Percentiles rank a stretch among this genome's conserved stretches.
Evolutionary conservation across 2,797 vertebrate species (phyloP).

Genomic region (Melanogrammus aeglefinus): DNA sequence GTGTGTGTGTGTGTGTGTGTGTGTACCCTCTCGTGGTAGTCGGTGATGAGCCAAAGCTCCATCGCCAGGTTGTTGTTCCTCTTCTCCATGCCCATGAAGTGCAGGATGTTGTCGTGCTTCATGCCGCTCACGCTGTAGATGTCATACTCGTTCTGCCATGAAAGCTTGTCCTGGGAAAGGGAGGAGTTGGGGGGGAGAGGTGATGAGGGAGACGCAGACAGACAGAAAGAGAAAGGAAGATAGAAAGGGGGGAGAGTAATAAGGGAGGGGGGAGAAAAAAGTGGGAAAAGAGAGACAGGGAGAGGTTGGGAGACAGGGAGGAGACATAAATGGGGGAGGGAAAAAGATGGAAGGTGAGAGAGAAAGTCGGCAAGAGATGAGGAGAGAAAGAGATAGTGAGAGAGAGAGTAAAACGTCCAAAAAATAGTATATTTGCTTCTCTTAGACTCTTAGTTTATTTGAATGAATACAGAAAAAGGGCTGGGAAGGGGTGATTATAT

Average conservation of each 20-base stretch:
- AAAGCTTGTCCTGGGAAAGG: slow-evolving; percentile 86
- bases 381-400: background rate
- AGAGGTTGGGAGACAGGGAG: background rate
- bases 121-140: slow-evolving; percentile 92
- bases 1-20: background rate
- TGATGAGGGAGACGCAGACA: background rate
- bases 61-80: slow-evolving; percentile 91
- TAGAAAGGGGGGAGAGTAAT: background rate
- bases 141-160: slow-evolving; percentile 98
- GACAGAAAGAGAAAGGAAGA: background rate
- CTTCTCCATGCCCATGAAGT: slow-evolving; percentile 95
- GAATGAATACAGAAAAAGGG: background rate
- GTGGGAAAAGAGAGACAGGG: background rate
- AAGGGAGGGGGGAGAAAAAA: background rate
- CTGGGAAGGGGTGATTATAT: background rate
- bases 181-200: background rate
- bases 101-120: slow-evolving; percentile 95
- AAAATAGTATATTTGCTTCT: background rate
- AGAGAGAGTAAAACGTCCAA: background rate
- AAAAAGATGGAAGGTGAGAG: background rate
- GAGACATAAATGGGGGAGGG: background rate
- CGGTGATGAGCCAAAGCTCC: slow-evolving; percentile 94
- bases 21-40: slow-evolving; percentile 93
- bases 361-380: background rate
- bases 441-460: background rate